Conservation (phyloP, 1,140 invertebrate species). For the Zeugodacus cucurbitae region DNA sequence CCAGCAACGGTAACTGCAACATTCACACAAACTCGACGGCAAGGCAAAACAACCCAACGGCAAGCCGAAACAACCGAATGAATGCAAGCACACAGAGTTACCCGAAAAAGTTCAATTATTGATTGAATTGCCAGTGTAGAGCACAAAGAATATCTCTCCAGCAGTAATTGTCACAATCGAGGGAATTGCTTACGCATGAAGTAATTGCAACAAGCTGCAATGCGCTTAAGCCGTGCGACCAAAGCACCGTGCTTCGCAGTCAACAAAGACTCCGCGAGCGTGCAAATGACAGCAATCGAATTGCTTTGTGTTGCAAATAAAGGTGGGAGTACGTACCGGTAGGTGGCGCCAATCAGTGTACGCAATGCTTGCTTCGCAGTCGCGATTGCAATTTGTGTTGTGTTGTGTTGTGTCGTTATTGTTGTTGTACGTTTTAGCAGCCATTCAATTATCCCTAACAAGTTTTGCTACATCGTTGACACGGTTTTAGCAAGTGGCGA, state of each 20-base stretch:
- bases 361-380: no score
- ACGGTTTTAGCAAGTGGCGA: background rate
- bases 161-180: background rate
- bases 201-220: background rate
- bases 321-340: background rate
- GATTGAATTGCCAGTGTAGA: background rate
- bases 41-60: background rate
- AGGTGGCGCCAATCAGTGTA: background rate
- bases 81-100: background rate
- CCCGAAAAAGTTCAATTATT: background rate
- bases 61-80: background rate
- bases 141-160: background rate
- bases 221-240: no score
- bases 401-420: background rate
- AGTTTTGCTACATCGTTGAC: background rate
- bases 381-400: no score
- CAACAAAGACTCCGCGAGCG: background rate
- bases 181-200: background rate
- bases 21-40: background rate
- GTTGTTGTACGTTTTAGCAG: background rate
- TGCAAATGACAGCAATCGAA: background rate
- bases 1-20: background rate
- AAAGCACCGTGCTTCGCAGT: no score
- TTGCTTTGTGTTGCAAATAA: conserved; percentile 10
- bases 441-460: background rate